Conservation (phyloP, 2,888 invertebrate genomes). For the Chaetogeoica ovagalla region DNA sequence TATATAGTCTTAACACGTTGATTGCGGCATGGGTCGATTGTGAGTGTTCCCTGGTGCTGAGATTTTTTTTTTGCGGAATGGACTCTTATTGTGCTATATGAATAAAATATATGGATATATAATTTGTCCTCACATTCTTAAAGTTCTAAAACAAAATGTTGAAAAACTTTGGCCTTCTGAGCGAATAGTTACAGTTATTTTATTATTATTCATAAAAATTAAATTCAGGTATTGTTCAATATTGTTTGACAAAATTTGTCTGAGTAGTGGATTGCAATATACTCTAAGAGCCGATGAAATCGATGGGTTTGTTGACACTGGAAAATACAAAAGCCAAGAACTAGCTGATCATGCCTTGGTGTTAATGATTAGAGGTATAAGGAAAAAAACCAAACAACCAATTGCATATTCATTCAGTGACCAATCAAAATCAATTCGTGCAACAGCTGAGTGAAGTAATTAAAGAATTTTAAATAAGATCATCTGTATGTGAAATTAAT, state of each 20-base stretch:
- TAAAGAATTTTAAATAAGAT: not conserved
- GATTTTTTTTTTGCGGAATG: too few relatives aligned
- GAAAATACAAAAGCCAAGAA: not conserved
- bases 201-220: too few relatives aligned
- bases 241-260: not conserved
- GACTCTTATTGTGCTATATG: too few relatives aligned
- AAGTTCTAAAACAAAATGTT: too few relatives aligned
- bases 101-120: too few relatives aligned
- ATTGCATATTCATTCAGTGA: slow-evolving; percentile 13
- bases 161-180: too few relatives aligned
- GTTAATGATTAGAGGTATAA: slow-evolving; percentile 19
- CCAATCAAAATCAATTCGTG: slow-evolving; percentile 1
- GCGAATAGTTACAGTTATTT: too few relatives aligned
- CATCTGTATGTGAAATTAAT: not conserved
- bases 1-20: too few relatives aligned
- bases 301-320: slow-evolving; percentile 23
- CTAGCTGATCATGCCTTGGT: slow-evolving; percentile 24
- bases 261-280: slow-evolving; percentile 12
- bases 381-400: slow-evolving; percentile 29
- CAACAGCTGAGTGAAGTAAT: slow-evolving; percentile 6
- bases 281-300: slow-evolving; percentile 9
- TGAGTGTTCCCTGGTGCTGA: too few relatives aligned
- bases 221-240: not conserved
- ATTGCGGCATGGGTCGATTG: too few relatives aligned
- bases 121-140: too few relatives aligned